Evolutionary conservation across 1,140 invertebrate species (phyloP).

Genomic region (Diabrotica undecimpunctata): DNA sequence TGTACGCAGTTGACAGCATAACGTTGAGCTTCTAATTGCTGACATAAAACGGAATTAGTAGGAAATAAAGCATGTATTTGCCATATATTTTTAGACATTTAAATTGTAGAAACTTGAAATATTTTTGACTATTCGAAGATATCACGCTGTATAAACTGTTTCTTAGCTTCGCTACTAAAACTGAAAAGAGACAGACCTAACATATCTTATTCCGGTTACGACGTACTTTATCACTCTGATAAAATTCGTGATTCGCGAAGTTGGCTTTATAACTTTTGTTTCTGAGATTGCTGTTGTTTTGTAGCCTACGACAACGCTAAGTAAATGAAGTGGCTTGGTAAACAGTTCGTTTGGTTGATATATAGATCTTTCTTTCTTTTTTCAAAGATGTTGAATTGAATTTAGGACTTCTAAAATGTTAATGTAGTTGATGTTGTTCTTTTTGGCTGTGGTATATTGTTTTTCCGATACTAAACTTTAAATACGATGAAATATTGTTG

Average conservation of each 20-base stretch:
- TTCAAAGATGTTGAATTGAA: background rate
- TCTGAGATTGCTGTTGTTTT: background rate
- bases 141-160: too few relatives aligned
- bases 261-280: conserved; percentile 1
- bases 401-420: background rate
- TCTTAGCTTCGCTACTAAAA: background rate
- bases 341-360: background rate
- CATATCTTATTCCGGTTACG: background rate
- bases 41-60: too few relatives aligned
- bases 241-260: background rate
- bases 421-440: background rate
- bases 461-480: too few relatives aligned
- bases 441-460: background rate
- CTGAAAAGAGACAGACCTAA: background rate
- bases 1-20: too few relatives aligned
- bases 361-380: background rate
- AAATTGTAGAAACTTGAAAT: too few relatives aligned
- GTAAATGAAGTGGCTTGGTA: background rate
- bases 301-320: conserved; percentile 1
- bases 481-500: too few relatives aligned
- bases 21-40: too few relatives aligned
- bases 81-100: too few relatives aligned
- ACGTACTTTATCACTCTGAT: background rate
- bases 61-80: too few relatives aligned
- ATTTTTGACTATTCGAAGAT: too few relatives aligned